Evolutionary conservation across 1,140 invertebrate species (phyloP).

Genomic region (Euura lappo): DNA sequence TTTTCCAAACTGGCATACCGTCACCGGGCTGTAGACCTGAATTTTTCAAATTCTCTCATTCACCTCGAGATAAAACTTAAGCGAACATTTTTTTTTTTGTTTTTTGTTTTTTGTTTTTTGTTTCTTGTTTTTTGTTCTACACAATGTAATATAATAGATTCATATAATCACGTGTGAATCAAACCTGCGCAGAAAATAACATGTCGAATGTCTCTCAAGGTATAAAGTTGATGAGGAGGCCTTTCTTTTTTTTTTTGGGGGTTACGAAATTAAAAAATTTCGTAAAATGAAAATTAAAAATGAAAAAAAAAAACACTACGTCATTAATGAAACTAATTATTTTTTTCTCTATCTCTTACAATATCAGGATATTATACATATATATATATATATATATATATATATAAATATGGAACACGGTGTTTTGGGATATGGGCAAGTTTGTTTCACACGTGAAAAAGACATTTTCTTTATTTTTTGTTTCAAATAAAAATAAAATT

Average conservation of each 20-base stretch:
- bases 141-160: not conserved
- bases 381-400: no score
- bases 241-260: constrained; percentile 8
- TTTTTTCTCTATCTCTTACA: no score
- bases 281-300: no score
- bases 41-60: constrained; percentile 6
- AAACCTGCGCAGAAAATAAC: constrained; percentile 28
- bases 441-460: constrained; percentile 37
- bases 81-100: not conserved
- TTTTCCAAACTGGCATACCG: constrained; percentile 51
- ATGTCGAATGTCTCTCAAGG: constrained; percentile 10
- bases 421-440: constrained; percentile 13
- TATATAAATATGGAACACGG: no score
- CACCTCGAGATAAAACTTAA: constrained; percentile 3
- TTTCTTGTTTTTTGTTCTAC: not conserved
- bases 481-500: not conserved
- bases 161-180: constrained; percentile 31
- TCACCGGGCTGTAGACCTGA: constrained; percentile 50
- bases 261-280: constrained; percentile 32
- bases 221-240: constrained; percentile 29
- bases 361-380: not conserved
- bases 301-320: no score
- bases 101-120: not conserved
- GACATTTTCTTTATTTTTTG: constrained; percentile 10
- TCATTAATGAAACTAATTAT: no score